These are phyloP conservation scores for Crocodylus rhombifer DNA, from an alignment of 2,797 vertebrate genomes.

Conservation along the genomic window DNA sequence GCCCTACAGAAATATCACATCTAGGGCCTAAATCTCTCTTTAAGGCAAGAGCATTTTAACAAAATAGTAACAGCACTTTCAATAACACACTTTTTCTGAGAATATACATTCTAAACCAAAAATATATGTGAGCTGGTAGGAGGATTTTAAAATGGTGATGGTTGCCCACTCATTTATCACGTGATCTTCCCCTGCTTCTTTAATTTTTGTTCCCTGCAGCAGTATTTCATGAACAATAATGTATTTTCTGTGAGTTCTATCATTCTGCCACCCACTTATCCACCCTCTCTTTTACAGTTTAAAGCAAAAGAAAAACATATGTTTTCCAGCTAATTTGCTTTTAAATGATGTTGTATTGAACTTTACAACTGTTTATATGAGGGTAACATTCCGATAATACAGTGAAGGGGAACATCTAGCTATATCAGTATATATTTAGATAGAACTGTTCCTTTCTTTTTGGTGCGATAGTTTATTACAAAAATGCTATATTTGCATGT, in stretches of 20 bases:
- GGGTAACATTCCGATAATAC: neutral
- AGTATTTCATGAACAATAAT: constrained; percentile 67
- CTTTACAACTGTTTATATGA: constrained; percentile 48
- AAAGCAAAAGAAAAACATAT: constrained; percentile 71
- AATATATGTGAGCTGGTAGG: constrained; percentile 22
- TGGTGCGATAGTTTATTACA: neutral
- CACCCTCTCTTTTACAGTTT: constrained; percentile 70
- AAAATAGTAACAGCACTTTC: constrained; percentile 51
- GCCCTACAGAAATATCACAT: too few relatives aligned
- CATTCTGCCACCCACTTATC: constrained; percentile 70
- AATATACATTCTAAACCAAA: constrained; percentile 44
- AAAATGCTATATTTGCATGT: neutral
- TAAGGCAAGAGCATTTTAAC: constrained; percentile 40
- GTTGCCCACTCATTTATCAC: constrained; percentile 62
- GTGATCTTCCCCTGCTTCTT: constrained; percentile 13
- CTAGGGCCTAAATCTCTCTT: neutral
- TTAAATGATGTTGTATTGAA: constrained; percentile 21
- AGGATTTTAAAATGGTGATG: constrained; percentile 50
- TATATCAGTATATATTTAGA: neutral
- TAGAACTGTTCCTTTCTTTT: constrained; percentile 1
- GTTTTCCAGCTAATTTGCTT: constrained; percentile 60
- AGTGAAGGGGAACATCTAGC: neutral
- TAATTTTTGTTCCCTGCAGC: constrained; percentile 59
- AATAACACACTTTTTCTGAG: constrained; percentile 22
- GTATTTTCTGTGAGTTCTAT: constrained; percentile 58